phyloP scores from a whole-genome alignment of 2,113 vertebrate genomes.

The Rostratula benghalensis region DNA sequence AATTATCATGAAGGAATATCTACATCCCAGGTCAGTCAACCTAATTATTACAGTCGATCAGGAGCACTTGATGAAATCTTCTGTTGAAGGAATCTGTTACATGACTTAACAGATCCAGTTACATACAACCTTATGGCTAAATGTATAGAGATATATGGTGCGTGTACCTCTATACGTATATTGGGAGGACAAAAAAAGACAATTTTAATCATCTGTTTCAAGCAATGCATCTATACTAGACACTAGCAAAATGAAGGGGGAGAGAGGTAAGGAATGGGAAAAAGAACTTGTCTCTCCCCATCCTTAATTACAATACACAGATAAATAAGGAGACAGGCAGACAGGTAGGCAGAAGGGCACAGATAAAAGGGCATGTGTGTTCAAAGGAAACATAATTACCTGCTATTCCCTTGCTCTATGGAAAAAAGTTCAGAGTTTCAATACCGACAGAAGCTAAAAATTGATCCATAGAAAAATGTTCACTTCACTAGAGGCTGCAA shows the following conservation, averaged over 20 bases:
- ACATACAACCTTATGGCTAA: not conserved
- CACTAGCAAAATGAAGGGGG: not conserved
- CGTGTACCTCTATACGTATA: not conserved
- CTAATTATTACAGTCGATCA: not conserved
- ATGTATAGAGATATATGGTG: not conserved
- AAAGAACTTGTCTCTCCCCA: not conserved
- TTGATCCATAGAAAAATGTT: conserved; percentile 66
- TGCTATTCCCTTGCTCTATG: conserved; percentile 58
- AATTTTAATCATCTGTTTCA: not conserved
- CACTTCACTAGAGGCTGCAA: conserved; percentile 66
- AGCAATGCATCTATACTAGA: not conserved
- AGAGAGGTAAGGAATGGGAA: not conserved
- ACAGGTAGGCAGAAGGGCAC: conserved; percentile 35
- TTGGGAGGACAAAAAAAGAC: not conserved
- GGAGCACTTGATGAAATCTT: not conserved
- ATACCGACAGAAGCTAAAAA: conserved; percentile 65
- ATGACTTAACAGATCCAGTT: not conserved
- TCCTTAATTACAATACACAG: conserved; percentile 53
- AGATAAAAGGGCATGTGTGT: conserved; percentile 55
- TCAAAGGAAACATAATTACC: conserved; percentile 66
- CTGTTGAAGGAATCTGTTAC: not conserved
- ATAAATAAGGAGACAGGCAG: conserved; percentile 53
- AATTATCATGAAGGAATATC: not conserved
- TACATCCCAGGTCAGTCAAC: not conserved
- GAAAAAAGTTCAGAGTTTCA: conserved; percentile 66